Conservation (phyloP, 2,888 invertebrate genomes). For the Agrotis exclamationis region DNA sequence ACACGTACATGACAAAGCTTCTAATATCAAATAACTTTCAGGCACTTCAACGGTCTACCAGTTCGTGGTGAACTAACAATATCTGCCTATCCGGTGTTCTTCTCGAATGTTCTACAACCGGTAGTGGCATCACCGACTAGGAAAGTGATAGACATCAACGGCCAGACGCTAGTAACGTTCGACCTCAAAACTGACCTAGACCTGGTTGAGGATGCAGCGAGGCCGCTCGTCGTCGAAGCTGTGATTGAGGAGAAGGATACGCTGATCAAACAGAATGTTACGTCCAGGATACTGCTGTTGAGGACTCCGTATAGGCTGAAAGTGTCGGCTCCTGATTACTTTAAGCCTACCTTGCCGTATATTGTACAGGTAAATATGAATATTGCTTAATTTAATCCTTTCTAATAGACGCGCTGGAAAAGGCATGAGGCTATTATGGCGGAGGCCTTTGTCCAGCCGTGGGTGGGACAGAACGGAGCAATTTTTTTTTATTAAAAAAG, state of each 20-base stretch:
- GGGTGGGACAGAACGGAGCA: too few relatives aligned
- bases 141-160: slow-evolving; percentile 93
- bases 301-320: slow-evolving; percentile 92
- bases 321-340: slow-evolving; percentile 96
- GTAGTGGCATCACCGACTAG: slow-evolving; percentile 94
- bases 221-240: slow-evolving; percentile 96
- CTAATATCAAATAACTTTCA: slow-evolving; percentile 70
- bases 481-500: too few relatives aligned
- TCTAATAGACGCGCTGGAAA: too few relatives aligned
- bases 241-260: slow-evolving; percentile 97
- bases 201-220: slow-evolving; percentile 94
- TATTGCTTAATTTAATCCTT: neutral
- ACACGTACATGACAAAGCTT: too few relatives aligned
- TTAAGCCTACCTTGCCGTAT: slow-evolving; percentile 97
- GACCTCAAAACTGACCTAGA: slow-evolving; percentile 94
- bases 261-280: slow-evolving; percentile 95
- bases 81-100: slow-evolving; percentile 96
- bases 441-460: too few relatives aligned
- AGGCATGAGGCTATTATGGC: too few relatives aligned
- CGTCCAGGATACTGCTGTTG: slow-evolving; percentile 92
- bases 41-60: slow-evolving; percentile 96
- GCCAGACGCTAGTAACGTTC: slow-evolving; percentile 93
- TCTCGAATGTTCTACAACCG: slow-evolving; percentile 95
- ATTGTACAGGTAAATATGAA: slow-evolving; percentile 91
- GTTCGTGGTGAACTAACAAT: slow-evolving; percentile 97